Evolutionary conservation across 2,888 invertebrate species (phyloP).

Genomic region (Gryllus longicercus): DNA sequence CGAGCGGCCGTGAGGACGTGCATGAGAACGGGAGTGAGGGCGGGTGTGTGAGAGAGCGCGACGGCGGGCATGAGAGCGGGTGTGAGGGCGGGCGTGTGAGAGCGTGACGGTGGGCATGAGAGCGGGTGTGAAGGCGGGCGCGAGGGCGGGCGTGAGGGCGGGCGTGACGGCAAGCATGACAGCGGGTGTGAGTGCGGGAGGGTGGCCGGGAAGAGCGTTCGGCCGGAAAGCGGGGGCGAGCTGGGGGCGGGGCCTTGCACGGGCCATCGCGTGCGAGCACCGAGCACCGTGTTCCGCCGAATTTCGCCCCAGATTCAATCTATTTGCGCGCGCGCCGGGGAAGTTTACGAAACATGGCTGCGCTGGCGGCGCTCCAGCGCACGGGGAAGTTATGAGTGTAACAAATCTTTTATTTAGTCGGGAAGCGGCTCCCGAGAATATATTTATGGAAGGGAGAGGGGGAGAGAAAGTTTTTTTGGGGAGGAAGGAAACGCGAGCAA

Average conservation of each 20-base stretch:
- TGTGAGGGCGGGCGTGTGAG: too few species aligned
- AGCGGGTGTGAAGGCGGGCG: too few species aligned
- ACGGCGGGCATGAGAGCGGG: too few species aligned
- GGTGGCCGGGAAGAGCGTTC: too few species aligned
- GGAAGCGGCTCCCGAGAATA: neutral
- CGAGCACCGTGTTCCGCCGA: neutral
- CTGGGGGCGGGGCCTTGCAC: neutral
- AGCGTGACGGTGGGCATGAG: too few species aligned
- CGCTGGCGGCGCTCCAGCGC: neutral
- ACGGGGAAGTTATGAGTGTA: neutral
- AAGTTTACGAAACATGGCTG: neutral
- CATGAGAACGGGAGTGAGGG: too few species aligned
- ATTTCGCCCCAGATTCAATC: neutral
- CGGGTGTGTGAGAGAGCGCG: too few species aligned
- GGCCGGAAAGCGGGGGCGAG: neutral
- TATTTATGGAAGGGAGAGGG: neutral
- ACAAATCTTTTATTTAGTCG: slow-evolving; percentile 17
- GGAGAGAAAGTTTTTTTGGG: neutral
- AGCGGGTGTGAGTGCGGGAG: too few species aligned
- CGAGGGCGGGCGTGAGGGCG: too few species aligned
- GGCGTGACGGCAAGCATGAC: too few species aligned
- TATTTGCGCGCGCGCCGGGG: neutral
- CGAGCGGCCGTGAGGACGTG: too few species aligned
- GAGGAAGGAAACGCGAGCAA: neutral
- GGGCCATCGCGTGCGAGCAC: neutral